Base-by-base conservation (phyloP, 2,113 vertebrate genomes). In the Podarcis raffonei region DNA sequence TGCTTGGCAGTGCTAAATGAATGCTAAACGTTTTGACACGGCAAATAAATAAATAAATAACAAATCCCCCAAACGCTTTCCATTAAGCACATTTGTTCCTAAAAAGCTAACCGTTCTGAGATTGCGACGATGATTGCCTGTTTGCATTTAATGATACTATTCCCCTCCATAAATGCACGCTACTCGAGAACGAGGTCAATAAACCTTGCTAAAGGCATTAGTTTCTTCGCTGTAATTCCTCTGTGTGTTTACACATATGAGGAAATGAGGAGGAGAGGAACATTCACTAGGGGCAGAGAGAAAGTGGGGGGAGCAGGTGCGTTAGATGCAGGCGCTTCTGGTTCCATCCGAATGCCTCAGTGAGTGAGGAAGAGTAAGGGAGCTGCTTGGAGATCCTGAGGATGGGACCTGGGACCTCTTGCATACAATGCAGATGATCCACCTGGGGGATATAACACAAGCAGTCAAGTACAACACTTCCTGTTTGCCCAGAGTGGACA, bases 61-160 rank as follows among this genome's bases (percentile, higher is more conserved):
- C 2, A 7, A 5, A 2, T 20, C 32, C 35, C n/a, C 57, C 35
- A 4, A 35, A 11, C 90, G 89, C 86, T 92, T 95, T 89, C 94
- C 92, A 92, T 90, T 91, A 95, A 94, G 90, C 71, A 88, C 57
- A 80, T 93, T 91, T 92, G 81, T 93, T 90, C 92, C 91, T 93
- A 62, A 95, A 95, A 95, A 91, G 90, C 89, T 87, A 94, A 93
- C 92, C 93, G 89, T 95, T 53, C 94, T 95, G 92, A 94, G 85
- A 95, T 93, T 92, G 86, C 93, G 90, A 91, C 81, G 89, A n/a
- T 25, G 57, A 95, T 94, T 95, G 90, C 92, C 32, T 89, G 93
- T 94, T 95, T 94, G 92, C 91, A 94, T 93, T 94, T 94, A 95
- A 95, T 94, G 91, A 91, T 91, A 91, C 91, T 22, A 76, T 90